A percentile compares a stretch with the other conserved stretches of the same genome.
These are phyloP conservation scores for Alaudala cheleensis DNA, from an alignment of 2,113 vertebrate genomes.

Conservation along the genomic window DNA sequence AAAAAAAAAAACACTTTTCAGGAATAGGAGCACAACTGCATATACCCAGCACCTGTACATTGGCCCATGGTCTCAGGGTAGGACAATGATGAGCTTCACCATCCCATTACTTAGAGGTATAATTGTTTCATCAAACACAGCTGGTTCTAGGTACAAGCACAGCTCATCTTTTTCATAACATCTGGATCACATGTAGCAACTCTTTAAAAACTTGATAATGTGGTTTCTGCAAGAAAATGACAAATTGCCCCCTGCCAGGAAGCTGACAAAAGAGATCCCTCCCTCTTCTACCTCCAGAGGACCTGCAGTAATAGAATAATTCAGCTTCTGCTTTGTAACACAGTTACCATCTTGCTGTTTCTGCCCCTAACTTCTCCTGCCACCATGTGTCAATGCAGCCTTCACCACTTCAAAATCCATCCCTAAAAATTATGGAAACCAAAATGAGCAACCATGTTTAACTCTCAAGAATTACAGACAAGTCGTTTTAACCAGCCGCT, in stretches of 20 bases:
- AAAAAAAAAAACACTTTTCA: no score
- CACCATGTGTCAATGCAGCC: not conserved
- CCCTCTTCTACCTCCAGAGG: not conserved
- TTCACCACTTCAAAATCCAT: not conserved
- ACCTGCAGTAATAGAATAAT: not conserved
- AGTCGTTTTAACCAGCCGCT: not conserved
- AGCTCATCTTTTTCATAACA: slow-evolving; percentile 23
- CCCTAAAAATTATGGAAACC: not conserved
- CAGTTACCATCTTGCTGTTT: not conserved
- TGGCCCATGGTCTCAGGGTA: not conserved
- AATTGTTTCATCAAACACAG: not conserved
- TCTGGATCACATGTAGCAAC: not conserved
- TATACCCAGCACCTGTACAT: not conserved
- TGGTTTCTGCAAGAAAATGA: slow-evolving; percentile 43
- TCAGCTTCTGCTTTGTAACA: not conserved
- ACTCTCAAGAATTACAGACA: not conserved
- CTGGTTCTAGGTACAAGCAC: not conserved
- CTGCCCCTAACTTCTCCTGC: not conserved
- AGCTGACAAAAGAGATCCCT: slow-evolving; percentile 45
- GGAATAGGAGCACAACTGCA: not conserved
- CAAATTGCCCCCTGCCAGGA: slow-evolving; percentile 10
- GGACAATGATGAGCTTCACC: not conserved
- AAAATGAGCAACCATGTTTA: not conserved
- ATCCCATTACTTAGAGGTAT: not conserved
- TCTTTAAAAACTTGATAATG: slow-evolving; percentile 49